Base-by-base conservation (phyloP, 2,113 vertebrate genomes). In the Rana temporaria region DNA sequence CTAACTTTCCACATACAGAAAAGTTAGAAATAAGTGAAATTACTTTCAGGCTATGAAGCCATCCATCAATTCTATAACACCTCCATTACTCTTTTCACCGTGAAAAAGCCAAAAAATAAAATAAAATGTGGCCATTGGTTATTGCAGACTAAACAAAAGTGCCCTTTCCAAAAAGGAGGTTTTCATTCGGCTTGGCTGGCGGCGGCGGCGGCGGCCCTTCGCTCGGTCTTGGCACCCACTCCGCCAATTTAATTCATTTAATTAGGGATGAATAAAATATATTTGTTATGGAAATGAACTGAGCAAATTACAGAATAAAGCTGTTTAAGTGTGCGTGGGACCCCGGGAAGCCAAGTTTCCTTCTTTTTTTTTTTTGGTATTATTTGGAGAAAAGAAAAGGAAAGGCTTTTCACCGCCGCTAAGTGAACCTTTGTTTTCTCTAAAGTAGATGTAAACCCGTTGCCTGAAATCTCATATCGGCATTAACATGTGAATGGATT, bases 221-320 rank as follows among this genome's bases (percentile, higher is more conserved):
- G 11, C 65, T 6, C 22, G 55, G 17, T 69, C 63, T 68, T 79
- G 78, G 65, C 65, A 38, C 53, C 34, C 34, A 8, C 65, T 68
- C 26, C 16, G 12, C 24, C 42, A n/a, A 69, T 59, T 69, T 69
- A 79, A 79, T 79, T 79, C 57, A 69, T 69, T 79, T 69, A 59
- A 79, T 79, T 79, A 79, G 55, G 32, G 32, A 57, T 59, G 66
- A 69, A 66, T 69, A 79, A 56, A 69, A 79, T 79, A 69, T 79
- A 79, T 79, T 69, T 57, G 66, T 79, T 56, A 71, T 62, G 56
- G 53, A 68, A 80, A 68, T 69, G 70, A 80, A 70, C 52, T 6
- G 59, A 16, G 60, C n/a, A 57, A 70, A 62, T 60, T 68, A 79
- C 77, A 38, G 19, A 69, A 18, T 66, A 2, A 48, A 62, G 55